These are phyloP conservation scores for Etheostoma cragini DNA, from an alignment of 2,113 vertebrate genomes.

Conservation along the genomic window DNA sequence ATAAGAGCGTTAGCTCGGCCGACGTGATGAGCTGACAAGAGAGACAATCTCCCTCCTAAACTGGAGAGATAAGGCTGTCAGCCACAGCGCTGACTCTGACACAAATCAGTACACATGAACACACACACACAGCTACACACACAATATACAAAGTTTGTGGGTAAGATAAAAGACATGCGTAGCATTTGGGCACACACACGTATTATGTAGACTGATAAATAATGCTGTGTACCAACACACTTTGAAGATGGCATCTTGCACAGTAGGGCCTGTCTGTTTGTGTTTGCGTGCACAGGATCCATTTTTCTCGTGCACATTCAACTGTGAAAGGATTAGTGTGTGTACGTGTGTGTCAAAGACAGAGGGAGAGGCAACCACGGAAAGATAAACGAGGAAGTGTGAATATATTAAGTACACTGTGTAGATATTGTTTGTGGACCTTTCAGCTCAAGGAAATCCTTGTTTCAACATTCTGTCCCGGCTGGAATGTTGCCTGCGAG, in stretches of 20 bases:
- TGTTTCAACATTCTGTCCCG: slow-evolving; percentile 79
- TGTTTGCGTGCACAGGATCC: slow-evolving; percentile 45
- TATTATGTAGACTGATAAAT: slow-evolving; percentile 42
- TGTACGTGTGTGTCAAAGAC: slow-evolving; percentile 67
- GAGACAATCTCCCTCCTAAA: slow-evolving; percentile 80
- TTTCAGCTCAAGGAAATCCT: slow-evolving; percentile 80
- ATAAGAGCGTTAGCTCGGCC: slow-evolving; percentile 75
- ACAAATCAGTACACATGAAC: neutral
- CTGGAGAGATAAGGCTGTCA: slow-evolving; percentile 76
- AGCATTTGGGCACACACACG: neutral
- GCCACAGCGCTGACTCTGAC: slow-evolving; percentile 60
- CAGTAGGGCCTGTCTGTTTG: slow-evolving; percentile 52
- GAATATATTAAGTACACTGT: slow-evolving; percentile 74
- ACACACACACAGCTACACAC: neutral
- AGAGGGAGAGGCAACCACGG: slow-evolving; percentile 64
- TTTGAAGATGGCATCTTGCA: slow-evolving; percentile 59
- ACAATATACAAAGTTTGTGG: neutral
- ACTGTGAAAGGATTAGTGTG: slow-evolving; percentile 67
- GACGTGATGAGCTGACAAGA: slow-evolving; percentile 77
- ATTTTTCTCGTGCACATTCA: slow-evolving; percentile 40
- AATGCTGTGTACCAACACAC: slow-evolving; percentile 39
- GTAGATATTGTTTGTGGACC: slow-evolving; percentile 79
- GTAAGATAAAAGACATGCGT: too few relatives aligned
- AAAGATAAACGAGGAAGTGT: slow-evolving; percentile 75
- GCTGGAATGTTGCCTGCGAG: slow-evolving; percentile 79